phyloP scores from a whole-genome alignment of 2,113 vertebrate species.

The Boleophthalmus pectinirostris region DNA sequence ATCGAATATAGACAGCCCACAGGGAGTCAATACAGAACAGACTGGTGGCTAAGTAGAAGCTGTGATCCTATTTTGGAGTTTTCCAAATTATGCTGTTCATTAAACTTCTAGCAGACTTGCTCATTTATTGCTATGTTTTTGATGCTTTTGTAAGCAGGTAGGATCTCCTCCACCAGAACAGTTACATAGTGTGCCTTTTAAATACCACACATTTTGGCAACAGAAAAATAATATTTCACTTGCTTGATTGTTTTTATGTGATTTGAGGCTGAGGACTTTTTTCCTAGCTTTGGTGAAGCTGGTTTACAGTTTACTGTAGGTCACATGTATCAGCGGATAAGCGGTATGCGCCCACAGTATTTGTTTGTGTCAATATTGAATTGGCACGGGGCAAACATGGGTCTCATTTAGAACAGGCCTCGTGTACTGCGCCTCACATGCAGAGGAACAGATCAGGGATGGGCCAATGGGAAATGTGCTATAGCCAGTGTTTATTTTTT shows the following conservation, averaged over 20 bases:
- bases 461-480: conserved; percentile 26
- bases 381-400: conserved; percentile 35
- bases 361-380: conserved; percentile 60
- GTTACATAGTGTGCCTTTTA: too few species aligned
- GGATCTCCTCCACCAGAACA: too few species aligned
- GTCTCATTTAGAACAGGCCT: conserved; percentile 36
- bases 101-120: too few species aligned
- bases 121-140: too few species aligned
- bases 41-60: too few species aligned
- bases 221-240: conserved; percentile 15
- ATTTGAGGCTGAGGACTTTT: background rate
- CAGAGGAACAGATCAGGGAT: conserved; percentile 19
- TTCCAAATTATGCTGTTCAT: too few species aligned
- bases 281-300: conserved; percentile 14
- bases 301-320: conserved; percentile 30
- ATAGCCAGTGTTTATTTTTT: conserved; percentile 6
- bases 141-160: too few species aligned
- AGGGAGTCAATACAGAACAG: background rate
- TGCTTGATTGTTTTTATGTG: conserved; percentile 7
- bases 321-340: conserved; percentile 38
- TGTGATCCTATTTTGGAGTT: too few species aligned
- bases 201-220: background rate
- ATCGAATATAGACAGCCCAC: background rate
- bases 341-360: conserved; percentile 22
- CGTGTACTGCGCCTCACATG: conserved; percentile 67